A percentile compares a stretch with the other conserved stretches of the same genome.
These are phyloP conservation scores for Luscinia luscinia DNA, from an alignment of 2,797 vertebrate genomes.

Conservation along the genomic window DNA sequence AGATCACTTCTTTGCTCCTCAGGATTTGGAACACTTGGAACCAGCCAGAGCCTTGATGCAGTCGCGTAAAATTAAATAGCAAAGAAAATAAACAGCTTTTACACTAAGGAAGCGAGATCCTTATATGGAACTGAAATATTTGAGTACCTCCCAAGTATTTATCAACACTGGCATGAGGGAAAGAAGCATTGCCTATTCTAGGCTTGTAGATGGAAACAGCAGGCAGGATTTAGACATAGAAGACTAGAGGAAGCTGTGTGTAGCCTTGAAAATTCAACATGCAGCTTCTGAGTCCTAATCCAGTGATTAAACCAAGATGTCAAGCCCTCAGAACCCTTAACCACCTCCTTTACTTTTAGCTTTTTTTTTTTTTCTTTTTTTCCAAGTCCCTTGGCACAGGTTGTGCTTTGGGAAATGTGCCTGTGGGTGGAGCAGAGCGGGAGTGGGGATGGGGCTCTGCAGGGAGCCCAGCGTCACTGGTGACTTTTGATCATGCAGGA, in stretches of 20 bases:
- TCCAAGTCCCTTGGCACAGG: neutral
- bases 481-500: neutral
- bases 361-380: neutral
- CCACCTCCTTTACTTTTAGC: neutral
- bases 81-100: slow-evolving; percentile 56
- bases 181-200: slow-evolving; percentile 40
- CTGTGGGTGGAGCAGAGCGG: neutral
- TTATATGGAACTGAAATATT: slow-evolving; percentile 38
- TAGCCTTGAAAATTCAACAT: neutral
- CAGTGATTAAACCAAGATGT: neutral
- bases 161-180: neutral
- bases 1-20: neutral
- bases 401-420: rapidly evolving
- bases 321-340: neutral
- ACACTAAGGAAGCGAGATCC: slow-evolving; percentile 14
- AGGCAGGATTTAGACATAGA: neutral
- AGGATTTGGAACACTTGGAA: neutral
- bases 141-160: slow-evolving; percentile 45
- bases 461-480: neutral
- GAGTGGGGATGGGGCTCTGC: neutral
- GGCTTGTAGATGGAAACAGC: neutral
- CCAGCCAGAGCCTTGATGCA: neutral
- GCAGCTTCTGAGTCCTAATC: neutral
- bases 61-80: neutral
- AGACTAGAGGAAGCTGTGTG: neutral